Base-by-base conservation (phyloP, 2,888 invertebrate genomes). In the Dolichomitus sp. region DNA sequence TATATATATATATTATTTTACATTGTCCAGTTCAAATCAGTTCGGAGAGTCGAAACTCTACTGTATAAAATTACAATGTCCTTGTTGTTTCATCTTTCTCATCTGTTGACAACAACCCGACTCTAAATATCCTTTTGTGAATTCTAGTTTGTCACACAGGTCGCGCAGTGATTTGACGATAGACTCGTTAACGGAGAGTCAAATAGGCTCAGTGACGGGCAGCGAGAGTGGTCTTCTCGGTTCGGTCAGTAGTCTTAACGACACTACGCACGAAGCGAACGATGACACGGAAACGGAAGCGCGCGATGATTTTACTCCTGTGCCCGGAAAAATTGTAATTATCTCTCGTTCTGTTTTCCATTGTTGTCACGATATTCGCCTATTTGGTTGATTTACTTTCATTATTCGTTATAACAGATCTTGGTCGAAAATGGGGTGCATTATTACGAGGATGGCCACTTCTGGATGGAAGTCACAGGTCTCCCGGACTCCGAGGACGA, bases 371-470 rank as follows among this genome's bases (percentile, higher is more conserved):
- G 19, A 52, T 63, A 6, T 19, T 50, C 30, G 1, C 0, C n/a
- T 4, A 14, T n/a, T 12, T n/a, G 4, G 0, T 30, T n/a, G 30
- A 27, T 48, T 30, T 54, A 50, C 52, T 12, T 73, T 27, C 2
- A n/a, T 37, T 33, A 48, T 59, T 68, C 14, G n/a, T 76, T 23
- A 23, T 4, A 69, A 87, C 88, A 94, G 89, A 89, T 94, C 77
- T 83, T 93, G 52, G 93, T 97, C 85, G 98, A 98, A 92, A 97
- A 97, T 90, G 98, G 98, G 42, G 97, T 98, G 72, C 98, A 98
- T 92, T 98, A 98, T 93, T 97, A 97, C 89, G 98, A 98, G 92
- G 98, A 98, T 94, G 98, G 98, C 75, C 98, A 98, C 94, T 98
- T 98, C 93, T 98, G 98, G 96, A 97, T 98, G 94, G 98, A 98